These are phyloP conservation scores for Hirtodrosophila histrioides DNA, from an alignment of 2,888 invertebrate genomes.

Conservation along the genomic window DNA sequence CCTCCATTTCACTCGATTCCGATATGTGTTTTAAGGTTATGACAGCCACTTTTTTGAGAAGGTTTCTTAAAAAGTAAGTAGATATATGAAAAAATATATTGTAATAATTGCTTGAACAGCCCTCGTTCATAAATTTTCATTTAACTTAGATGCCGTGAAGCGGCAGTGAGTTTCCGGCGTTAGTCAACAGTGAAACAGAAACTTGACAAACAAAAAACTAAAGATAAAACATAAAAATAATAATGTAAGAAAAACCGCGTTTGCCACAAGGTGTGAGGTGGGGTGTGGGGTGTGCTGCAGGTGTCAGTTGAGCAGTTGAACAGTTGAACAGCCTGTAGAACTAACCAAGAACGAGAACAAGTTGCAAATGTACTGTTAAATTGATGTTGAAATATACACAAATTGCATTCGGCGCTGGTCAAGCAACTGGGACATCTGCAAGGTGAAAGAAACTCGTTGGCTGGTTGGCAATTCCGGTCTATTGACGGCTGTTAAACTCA, in stretches of 20 bases:
- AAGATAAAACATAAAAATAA: not conserved
- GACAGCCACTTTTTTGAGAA: too few relatives aligned
- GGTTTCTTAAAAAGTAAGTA: too few relatives aligned
- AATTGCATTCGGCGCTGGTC: constrained; percentile 64
- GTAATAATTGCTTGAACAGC: not conserved
- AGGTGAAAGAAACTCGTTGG: constrained; percentile 70
- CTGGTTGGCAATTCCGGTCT: constrained; percentile 41
- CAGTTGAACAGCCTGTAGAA: constrained; percentile 27
- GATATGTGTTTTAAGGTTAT: too few relatives aligned
- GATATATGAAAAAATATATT: too few relatives aligned
- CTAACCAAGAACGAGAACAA: constrained; percentile 46
- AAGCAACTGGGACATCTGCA: constrained; percentile 61
- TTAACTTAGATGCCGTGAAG: constrained; percentile 28
- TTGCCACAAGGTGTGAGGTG: constrained; percentile 30
- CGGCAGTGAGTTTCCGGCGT: constrained; percentile 61
- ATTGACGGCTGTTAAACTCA: constrained; percentile 17
- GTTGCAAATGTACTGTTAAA: constrained; percentile 72
- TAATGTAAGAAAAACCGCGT: constrained; percentile 22
- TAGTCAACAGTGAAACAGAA: constrained; percentile 49
- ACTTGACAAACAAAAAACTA: constrained; percentile 45
- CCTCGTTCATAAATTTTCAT: constrained; percentile 29
- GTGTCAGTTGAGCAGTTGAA: constrained; percentile 27
- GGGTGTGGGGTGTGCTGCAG: constrained; percentile 25
- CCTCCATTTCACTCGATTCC: too few relatives aligned
- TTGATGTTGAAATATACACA: constrained; percentile 61